Conservation (phyloP, 2,113 vertebrate species). For the Sceloporus tristichus region DNA sequence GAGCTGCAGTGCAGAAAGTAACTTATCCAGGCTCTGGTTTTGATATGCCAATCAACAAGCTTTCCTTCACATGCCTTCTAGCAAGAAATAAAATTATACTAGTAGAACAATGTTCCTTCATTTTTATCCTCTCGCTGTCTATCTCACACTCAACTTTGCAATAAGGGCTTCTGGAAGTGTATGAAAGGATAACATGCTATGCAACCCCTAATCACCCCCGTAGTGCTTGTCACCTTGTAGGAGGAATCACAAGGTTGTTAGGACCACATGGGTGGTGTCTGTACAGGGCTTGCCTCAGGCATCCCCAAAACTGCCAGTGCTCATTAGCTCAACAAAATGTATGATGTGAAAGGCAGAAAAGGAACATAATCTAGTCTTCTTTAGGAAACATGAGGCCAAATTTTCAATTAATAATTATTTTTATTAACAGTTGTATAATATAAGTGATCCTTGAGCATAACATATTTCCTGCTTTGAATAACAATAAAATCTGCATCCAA, state of each 20-base stretch:
- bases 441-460: background rate
- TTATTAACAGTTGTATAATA: constrained; percentile 27
- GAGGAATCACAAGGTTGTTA: constrained; percentile 14
- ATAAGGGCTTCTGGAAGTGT: background rate
- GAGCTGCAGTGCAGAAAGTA: too few species aligned
- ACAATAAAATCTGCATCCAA: constrained; percentile 36
- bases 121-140: background rate
- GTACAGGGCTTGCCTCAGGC: constrained; percentile 36
- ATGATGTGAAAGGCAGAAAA: background rate
- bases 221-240: constrained; percentile 26
- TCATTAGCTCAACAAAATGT: constrained; percentile 27
- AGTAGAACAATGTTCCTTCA: background rate
- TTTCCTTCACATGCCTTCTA: background rate
- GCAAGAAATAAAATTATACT: background rate
- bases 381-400: background rate
- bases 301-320: constrained; percentile 11
- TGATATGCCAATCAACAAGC: background rate
- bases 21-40: background rate
- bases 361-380: constrained; percentile 25
- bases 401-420: constrained; percentile 23
- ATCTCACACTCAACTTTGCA: background rate
- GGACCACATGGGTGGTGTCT: constrained; percentile 15
- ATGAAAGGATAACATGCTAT: background rate
- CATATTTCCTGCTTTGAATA: constrained; percentile 38
- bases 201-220: constrained; percentile 1